phyloP scores from a whole-genome alignment of 2,797 vertebrate species.

The Hylomyscus alleni region DNA sequence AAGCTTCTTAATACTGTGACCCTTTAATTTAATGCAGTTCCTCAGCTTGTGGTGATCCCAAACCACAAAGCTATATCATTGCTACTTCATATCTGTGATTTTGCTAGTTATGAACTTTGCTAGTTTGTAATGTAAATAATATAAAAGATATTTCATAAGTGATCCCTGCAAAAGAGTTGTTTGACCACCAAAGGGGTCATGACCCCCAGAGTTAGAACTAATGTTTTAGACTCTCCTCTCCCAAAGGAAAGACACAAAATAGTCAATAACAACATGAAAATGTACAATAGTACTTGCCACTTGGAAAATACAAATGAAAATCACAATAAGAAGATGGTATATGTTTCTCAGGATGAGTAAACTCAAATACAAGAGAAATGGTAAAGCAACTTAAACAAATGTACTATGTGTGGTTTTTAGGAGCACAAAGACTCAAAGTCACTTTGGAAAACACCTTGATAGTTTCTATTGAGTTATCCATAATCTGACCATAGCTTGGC shows the following conservation, averaged over 20 bases:
- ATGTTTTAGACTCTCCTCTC: accelerated
- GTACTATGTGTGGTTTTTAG: background rate
- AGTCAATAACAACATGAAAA: background rate
- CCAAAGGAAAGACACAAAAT: background rate
- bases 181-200: background rate
- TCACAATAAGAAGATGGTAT: background rate
- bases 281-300: background rate
- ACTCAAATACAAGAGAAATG: conserved; percentile 19
- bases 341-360: background rate
- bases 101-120: background rate
- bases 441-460: background rate
- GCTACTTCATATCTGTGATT: background rate
- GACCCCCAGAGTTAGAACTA: background rate
- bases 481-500: background rate
- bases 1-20: background rate
- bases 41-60: background rate
- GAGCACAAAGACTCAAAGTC: background rate
- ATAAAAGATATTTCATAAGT: background rate
- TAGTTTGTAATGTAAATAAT: background rate
- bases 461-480: background rate
- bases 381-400: background rate
- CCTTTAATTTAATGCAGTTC: background rate
- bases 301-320: background rate
- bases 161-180: background rate
- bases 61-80: background rate